Percentiles rank a stretch among this genome's conserved stretches.
phyloP scores from a whole-genome alignment of 2,888 invertebrate genomes.

The Plagiodera versicolora region DNA sequence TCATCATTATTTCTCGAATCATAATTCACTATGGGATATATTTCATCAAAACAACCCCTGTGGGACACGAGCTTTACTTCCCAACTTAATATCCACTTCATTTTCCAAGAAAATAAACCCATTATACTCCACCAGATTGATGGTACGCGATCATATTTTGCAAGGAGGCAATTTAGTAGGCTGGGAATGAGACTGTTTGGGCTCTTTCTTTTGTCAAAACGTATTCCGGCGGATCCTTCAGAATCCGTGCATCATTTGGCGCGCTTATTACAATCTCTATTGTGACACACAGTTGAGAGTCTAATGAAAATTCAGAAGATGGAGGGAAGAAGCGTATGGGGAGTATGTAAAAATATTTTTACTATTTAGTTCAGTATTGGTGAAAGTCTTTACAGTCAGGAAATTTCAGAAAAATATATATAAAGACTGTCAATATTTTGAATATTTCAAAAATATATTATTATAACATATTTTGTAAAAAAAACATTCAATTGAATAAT shows the following conservation, averaged over 20 bases:
- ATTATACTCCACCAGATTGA: slow-evolving; percentile 22
- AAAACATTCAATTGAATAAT: too few relatives aligned
- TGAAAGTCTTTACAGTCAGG: too few relatives aligned
- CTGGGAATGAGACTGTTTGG: background rate
- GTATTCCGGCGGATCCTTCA: background rate
- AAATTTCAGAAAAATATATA: too few relatives aligned
- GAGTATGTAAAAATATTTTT: too few relatives aligned
- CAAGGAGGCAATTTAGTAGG: slow-evolving; percentile 21
- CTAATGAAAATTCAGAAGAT: background rate
- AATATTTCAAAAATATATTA: too few relatives aligned
- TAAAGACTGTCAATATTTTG: too few relatives aligned
- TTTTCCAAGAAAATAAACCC: slow-evolving; percentile 24
- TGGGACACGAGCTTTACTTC: background rate
- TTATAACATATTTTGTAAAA: too few relatives aligned
- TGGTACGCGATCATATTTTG: slow-evolving; percentile 23
- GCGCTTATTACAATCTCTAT: background rate
- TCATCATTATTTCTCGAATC: too few relatives aligned
- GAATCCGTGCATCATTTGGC: background rate
- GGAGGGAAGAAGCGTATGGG: background rate
- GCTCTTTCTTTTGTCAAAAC: background rate
- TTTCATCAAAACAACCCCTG: slow-evolving; percentile 7
- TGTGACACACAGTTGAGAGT: background rate
- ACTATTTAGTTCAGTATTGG: too few relatives aligned
- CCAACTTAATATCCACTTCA: slow-evolving; percentile 26
- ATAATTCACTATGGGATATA: background rate